Base-by-base conservation (phyloP, 2,888 invertebrate genomes). In the Ornithoptera alexandrae region DNA sequence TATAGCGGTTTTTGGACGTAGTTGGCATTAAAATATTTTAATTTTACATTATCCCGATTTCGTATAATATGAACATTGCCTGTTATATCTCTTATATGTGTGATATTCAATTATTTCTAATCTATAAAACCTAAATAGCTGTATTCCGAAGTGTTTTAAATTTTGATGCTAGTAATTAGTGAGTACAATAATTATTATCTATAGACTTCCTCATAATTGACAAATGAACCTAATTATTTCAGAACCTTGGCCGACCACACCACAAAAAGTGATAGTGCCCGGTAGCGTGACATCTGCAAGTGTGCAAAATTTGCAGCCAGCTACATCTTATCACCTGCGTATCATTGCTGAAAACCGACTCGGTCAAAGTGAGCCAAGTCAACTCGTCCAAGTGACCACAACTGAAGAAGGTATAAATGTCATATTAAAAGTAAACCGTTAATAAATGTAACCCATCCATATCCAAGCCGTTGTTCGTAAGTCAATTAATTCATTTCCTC, bases 291-390 rank as follows among this genome's bases (percentile, higher is more conserved):
- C 96, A 2, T 95, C 96, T 74, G 96, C 96, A 53, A 96, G 95
- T 74, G 95, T 97, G 56, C 96, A 95, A 80, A 96, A 96, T 81
- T 93, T 98, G 50, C 95, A 96, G 71, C 98, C 98, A 17, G 96
- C 97, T 8, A 97, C 96, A 72, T 95, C 96, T 20, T 98, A 98
- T 90, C 97, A 97, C 83, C 94, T 98, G 78, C 94, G 98, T 77
- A 96, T 98, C 80, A 94, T 97, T 77, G 98, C 98, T 12, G 97
- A 97, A 85, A 98, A 98, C 88, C 94, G 97, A 79, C 93, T 98
- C 74, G 98, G 98, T 3, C 94, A 96, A 75, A 97, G 98, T 77
- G 96, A 97, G 80, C 97, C 97, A 62, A 97, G 97, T 78, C 97
- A 97, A 86, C 95, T 96, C 39, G 94, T 96, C 62, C 96, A 96